Evolutionary conservation across 2,113 vertebrate genomes (phyloP).

Genomic region (Oreochromis spilurus): DNA sequence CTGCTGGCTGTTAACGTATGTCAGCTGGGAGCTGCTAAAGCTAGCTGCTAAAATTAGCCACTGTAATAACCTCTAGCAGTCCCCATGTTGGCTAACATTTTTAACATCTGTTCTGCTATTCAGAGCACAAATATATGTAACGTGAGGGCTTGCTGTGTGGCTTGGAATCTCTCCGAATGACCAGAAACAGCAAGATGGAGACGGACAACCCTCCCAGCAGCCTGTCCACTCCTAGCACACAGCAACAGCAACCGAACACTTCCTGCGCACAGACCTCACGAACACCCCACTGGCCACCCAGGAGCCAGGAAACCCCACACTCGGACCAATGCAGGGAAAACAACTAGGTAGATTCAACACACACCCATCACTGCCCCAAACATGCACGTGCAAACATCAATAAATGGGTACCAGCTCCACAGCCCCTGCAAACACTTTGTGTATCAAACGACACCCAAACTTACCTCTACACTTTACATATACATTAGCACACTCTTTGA

Average conservation of each 20-base stretch:
- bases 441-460: not conserved
- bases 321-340: not conserved
- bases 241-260: not conserved
- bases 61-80: not conserved
- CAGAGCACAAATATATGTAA: not conserved
- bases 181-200: not conserved
- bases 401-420: not conserved
- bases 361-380: not conserved
- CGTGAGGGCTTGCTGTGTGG: not conserved
- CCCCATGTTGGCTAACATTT: not conserved
- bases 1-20: fast-evolving
- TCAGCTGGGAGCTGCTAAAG: not conserved
- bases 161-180: not conserved
- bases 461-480: not conserved
- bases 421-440: not conserved
- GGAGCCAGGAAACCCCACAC: not conserved
- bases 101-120: not conserved
- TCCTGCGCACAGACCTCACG: not conserved
- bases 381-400: not conserved
- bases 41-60: not conserved
- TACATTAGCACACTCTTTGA: not conserved
- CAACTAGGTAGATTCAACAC: not conserved
- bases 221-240: not conserved
- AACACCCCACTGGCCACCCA: not conserved
- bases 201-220: not conserved